Base-by-base conservation (phyloP, 2,888 invertebrate species). In the Criorhina ranunculi region DNA sequence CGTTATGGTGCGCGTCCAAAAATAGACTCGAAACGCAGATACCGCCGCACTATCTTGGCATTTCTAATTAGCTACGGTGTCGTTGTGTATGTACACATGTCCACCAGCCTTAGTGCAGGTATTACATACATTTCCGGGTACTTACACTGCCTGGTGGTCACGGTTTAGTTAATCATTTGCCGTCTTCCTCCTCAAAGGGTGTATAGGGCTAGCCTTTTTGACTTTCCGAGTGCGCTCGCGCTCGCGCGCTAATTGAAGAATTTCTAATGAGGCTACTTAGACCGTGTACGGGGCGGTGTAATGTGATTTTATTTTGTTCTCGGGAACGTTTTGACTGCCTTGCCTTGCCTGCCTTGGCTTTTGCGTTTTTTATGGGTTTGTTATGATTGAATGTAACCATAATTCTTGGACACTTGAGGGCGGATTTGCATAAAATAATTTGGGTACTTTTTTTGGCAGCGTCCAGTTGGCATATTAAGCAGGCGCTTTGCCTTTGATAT, bases 401-500 rank as follows among this genome's bases (percentile, higher is more conserved):
- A 85, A 85, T 66, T 85, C 80, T 78, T 78, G 64, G 78, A 55
- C 78, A 83, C 60, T 75, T 79, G 64, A 7, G 35, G 31, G 17
- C 29, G 35, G n/a, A 85, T 85, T 85, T 85, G 79, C 80, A 80
- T 85, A 73, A 67, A 77, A 46, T 57, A 49, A 72, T 72, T 67
- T 67, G 67, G 51, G 77, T 73, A 67, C 44, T 79, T 75, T 64
- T 64, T 79, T 80, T 85, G 69, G 80, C 75, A 85, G 64, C 55
- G 62, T 44, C 19, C 19, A 51, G 62, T n/a, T 62, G 44, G 62
- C 53, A 80, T 80, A 75, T 69, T 80, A 80, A 69, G 17, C 35
- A 76, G 85, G 79, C 79, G 85, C 85, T 79, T 15, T 79, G 85
- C 31, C 85, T 85, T 85, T 85, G 85, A 85, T 80, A 53, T 64